These are phyloP conservation scores for Apolygus lucorum DNA, from an alignment of 1,140 invertebrate species.

Conservation along the genomic window DNA sequence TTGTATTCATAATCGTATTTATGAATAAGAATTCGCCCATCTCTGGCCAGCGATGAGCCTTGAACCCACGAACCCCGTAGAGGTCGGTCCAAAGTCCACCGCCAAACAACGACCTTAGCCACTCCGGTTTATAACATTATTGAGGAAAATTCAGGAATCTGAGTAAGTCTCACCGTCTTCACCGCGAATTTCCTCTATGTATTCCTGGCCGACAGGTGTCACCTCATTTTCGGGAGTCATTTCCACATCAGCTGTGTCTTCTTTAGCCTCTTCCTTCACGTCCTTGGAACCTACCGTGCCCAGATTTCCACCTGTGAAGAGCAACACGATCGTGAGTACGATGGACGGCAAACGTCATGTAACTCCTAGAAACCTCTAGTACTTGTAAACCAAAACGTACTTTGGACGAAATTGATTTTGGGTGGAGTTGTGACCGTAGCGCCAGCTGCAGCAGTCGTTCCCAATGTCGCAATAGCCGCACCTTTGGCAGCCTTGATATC, in stretches of 20 bases:
- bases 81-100: too few relatives aligned
- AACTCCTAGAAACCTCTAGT: too few relatives aligned
- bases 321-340: too few relatives aligned
- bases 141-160: too few relatives aligned
- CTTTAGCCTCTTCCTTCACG: conserved; percentile 24
- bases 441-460: conserved; percentile 24
- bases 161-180: conserved; percentile 70
- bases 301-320: conserved; percentile 19
- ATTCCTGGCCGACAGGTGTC: conserved; percentile 95
- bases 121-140: not conserved
- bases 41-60: too few relatives aligned
- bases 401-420: conserved; percentile 29
- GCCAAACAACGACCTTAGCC: too few relatives aligned
- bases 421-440: conserved; percentile 15
- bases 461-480: conserved; percentile 36
- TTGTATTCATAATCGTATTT: too few relatives aligned
- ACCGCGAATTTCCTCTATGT: conserved; percentile 94
- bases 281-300: conserved; percentile 30
- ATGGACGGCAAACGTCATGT: too few relatives aligned
- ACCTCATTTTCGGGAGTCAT: conserved; percentile 67
- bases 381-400: too few relatives aligned
- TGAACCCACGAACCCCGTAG: too few relatives aligned
- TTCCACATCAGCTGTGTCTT: conserved; percentile 44
- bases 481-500: conserved; percentile 57
- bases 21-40: too few relatives aligned